phyloP scores from a whole-genome alignment of 2,797 vertebrate genomes.

The Choloepus didactylus region DNA sequence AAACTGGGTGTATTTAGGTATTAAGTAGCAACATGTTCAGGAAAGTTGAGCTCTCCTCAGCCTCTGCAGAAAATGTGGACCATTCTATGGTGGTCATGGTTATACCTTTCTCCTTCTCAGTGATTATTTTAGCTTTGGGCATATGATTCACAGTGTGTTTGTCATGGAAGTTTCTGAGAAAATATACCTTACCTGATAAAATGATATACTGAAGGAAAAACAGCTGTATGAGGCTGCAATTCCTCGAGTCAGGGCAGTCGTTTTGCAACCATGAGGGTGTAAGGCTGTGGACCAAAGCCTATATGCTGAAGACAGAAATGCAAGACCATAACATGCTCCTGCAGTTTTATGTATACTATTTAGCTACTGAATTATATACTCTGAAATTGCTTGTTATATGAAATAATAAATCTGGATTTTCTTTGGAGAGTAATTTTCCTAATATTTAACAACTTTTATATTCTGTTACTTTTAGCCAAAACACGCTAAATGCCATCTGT shows the following conservation, averaged over 20 bases:
- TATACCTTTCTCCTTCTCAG: neutral
- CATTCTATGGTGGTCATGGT: neutral
- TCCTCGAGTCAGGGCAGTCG: neutral
- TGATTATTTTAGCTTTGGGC: neutral
- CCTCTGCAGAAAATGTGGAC: neutral
- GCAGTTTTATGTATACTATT: neutral
- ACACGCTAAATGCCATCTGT: neutral
- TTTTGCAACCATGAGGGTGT: neutral
- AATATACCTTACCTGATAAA: neutral
- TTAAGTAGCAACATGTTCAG: neutral
- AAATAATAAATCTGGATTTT: neutral
- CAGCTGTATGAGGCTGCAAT: neutral
- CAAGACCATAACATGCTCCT: neutral
- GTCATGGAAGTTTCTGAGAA: neutral
- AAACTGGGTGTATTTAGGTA: neutral
- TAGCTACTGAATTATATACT: neutral
- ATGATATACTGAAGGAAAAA: neutral
- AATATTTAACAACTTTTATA: neutral
- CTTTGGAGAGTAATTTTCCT: neutral
- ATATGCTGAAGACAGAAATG: neutral
- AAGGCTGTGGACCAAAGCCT: neutral
- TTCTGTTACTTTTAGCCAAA: neutral
- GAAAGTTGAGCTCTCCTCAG: neutral
- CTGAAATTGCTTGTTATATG: neutral
- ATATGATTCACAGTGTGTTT: neutral